Evolutionary conservation across 2,797 vertebrate genomes (phyloP).

Genomic region (Acestrorhynchus altus): DNA sequence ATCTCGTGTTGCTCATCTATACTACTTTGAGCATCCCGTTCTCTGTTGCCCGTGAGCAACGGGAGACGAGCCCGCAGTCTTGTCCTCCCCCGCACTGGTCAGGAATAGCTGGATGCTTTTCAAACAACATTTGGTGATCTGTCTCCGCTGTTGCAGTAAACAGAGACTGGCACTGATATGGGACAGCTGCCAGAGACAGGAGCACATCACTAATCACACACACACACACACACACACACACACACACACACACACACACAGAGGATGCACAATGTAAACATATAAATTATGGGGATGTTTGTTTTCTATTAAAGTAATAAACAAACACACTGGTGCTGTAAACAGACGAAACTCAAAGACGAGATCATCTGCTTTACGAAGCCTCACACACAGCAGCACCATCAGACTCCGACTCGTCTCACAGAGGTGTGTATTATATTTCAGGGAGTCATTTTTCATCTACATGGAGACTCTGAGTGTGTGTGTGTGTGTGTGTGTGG

Average conservation of each 20-base stretch:
- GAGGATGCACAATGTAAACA: neutral
- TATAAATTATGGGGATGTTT: too few species aligned
- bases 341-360: too few species aligned
- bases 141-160: constrained; percentile 45
- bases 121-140: constrained; percentile 30
- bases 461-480: too few species aligned
- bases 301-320: too few species aligned
- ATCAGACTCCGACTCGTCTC: too few species aligned
- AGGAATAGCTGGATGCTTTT: constrained; percentile 32
- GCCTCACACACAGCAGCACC: too few species aligned
- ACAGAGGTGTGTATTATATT: too few species aligned
- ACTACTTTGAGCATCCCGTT: neutral
- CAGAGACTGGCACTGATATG: constrained; percentile 28
- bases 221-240: neutral
- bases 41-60: neutral
- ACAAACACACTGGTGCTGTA: too few species aligned
- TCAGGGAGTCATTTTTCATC: too few species aligned
- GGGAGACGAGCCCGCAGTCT: neutral
- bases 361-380: too few species aligned
- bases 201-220: neutral
- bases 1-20: neutral
- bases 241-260: constrained; percentile 1
- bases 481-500: too few species aligned
- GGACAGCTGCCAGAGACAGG: neutral
- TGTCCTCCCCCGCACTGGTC: constrained; percentile 21